Base-by-base conservation (phyloP, 2,113 vertebrate genomes). In the Cinclus mexicanus region DNA sequence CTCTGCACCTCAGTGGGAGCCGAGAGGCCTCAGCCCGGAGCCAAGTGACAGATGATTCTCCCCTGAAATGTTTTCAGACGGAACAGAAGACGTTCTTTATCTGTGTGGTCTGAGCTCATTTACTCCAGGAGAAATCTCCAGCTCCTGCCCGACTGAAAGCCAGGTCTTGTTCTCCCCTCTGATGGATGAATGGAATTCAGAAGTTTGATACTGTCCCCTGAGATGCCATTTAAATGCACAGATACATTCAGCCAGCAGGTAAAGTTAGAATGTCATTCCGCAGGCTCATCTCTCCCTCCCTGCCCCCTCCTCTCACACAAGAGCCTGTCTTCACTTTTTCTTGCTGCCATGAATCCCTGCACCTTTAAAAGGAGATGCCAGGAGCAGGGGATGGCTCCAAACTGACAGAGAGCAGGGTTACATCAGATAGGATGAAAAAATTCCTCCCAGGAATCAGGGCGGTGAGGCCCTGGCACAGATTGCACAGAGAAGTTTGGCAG, bases 31-130 rank as follows among this genome's bases (percentile, higher is more conserved):
- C 83, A 68, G 55, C 63, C 83, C 19, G 83, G 96, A 90, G 84
- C 93, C 87, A 67, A 85, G 95, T 95, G 97, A 97, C 97, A 98
- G 98, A 98, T 78, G 98, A 97, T 97, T 97, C 97, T 97, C 77
- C 95, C 80, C 95, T 91, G 94, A 92, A 97, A 96, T 72, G 83
- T 83, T 97, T 95, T 89, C 78, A 95, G 92, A 88, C 42, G 97
- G 98, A 98, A 99, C 97, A 98, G 98, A 98, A 98, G 97, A 97
- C 91, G 96, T 91, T 97, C 98, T 99, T 99, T 99, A 99, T 99
- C 99, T 99, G 99, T 99, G 98, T 98, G 99, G 99, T 98, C 99
- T 93, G 93, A 94, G 98, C 98, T 98, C 98, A 97, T 95, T 98
- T 97, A 97, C 97, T 96, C 90, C 87, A 39, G 95, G 87, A 97